A percentile compares a stretch with the other conserved stretches of the same genome.
These are phyloP conservation scores for Ciconia maguari DNA, from an alignment of 2,113 vertebrate genomes.

Conservation along the genomic window DNA sequence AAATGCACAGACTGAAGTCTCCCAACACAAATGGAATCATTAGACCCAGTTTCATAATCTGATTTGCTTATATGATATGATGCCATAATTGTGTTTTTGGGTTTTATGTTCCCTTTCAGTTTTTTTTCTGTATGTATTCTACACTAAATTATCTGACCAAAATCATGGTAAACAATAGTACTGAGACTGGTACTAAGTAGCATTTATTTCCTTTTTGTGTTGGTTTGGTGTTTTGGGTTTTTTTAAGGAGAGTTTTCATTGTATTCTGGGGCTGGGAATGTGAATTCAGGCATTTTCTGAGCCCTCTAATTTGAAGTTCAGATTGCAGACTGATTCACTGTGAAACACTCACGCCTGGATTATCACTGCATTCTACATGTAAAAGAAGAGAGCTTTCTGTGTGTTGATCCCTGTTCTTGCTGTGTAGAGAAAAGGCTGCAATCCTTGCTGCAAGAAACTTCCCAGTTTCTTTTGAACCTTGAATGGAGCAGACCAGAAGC, in stretches of 20 bases:
- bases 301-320: background rate
- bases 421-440: background rate
- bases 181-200: background rate
- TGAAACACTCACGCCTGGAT: background rate
- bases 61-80: background rate
- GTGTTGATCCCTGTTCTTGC: background rate
- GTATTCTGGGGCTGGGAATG: background rate
- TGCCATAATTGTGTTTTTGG: background rate
- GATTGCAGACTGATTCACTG: background rate
- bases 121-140: background rate
- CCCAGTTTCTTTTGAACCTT: background rate
- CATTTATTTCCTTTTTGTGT: background rate
- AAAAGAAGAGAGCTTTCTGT: background rate
- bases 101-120: background rate
- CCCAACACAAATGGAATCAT: background rate
- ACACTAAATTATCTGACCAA: background rate
- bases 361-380: background rate
- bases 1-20: background rate
- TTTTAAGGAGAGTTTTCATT: background rate
- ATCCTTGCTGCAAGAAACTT: background rate
- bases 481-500: background rate
- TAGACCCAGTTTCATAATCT: background rate
- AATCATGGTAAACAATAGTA: background rate
- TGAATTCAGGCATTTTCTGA: background rate
- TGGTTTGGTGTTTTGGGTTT: background rate